These are phyloP conservation scores for Chrysina gloriosa DNA, from an alignment of 2,888 invertebrate species.

Conservation along the genomic window DNA sequence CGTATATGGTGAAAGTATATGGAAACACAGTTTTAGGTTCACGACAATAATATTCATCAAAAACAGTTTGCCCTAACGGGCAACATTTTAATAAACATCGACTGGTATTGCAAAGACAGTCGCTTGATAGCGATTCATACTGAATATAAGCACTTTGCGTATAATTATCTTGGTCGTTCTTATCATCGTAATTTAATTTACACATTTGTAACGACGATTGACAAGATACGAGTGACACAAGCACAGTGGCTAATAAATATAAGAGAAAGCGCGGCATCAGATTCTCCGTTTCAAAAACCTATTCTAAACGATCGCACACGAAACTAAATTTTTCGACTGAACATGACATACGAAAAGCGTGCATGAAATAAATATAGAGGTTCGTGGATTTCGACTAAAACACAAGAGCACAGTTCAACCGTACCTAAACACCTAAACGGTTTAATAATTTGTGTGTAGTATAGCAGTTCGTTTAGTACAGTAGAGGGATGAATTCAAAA, in stretches of 20 bases:
- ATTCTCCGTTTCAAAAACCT: neutral
- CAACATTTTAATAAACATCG: conserved; percentile 17
- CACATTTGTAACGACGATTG: neutral
- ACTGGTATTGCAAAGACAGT: conserved; percentile 5
- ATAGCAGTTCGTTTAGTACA: neutral
- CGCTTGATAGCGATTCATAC: neutral
- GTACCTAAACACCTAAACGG: conserved; percentile 12
- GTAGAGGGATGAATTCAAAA: conserved; percentile 22
- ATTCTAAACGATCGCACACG: conserved; percentile 22
- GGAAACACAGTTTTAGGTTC: neutral
- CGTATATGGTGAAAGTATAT: neutral
- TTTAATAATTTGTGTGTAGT: conserved; percentile 8
- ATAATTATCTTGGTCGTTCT: neutral
- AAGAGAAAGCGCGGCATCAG: neutral
- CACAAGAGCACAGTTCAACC: conserved; percentile 17
- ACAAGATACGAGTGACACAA: conserved; percentile 10
- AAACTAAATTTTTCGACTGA: conserved; percentile 22
- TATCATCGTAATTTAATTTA: neutral
- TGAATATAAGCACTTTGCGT: neutral
- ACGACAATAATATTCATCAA: neutral
- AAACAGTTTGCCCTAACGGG: neutral
- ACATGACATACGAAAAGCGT: conserved; percentile 1
- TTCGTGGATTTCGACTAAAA: conserved; percentile 4
- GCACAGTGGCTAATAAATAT: neutral
- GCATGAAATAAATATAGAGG: conserved; percentile 20